Conservation (phyloP, 2,797 vertebrate genomes). For the Euphonia xanthogaster region DNA sequence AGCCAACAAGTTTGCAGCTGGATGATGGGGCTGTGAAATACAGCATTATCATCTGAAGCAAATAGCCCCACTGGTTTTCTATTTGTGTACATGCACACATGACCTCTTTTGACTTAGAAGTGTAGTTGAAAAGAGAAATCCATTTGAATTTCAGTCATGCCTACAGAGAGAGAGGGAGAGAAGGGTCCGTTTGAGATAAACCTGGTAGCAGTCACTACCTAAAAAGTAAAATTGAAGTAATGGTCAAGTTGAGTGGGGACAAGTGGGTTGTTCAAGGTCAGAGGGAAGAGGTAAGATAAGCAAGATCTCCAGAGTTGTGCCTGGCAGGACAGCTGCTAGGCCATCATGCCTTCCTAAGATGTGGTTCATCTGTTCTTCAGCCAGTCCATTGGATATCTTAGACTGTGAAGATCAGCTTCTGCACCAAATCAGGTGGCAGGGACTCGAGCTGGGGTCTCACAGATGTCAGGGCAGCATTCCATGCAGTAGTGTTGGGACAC, state of each 20-base stretch:
- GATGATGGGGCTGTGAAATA: conserved; percentile 4
- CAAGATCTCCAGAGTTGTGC: background rate
- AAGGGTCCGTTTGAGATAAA: background rate
- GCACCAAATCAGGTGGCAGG: background rate
- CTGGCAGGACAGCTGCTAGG: background rate
- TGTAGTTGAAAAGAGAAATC: background rate
- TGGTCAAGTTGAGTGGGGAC: background rate
- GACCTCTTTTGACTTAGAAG: conserved; percentile 32
- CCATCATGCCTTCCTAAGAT: background rate
- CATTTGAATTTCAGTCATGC: background rate
- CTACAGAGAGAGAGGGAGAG: background rate
- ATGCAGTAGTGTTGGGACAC: background rate
- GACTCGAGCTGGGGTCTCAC: background rate
- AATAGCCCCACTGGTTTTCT: background rate
- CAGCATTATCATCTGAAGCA: background rate
- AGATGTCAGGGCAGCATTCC: background rate
- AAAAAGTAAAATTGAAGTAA: background rate
- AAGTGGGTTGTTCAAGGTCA: background rate
- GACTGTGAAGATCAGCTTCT: background rate
- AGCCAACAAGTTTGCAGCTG: conserved; percentile 11
- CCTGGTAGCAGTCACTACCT: background rate
- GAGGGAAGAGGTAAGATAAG: background rate
- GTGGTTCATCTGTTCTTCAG: background rate
- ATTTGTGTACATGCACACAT: background rate
- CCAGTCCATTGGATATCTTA: background rate